phyloP scores from a whole-genome alignment of 2,113 vertebrate species.

The Blennius ocellaris region DNA sequence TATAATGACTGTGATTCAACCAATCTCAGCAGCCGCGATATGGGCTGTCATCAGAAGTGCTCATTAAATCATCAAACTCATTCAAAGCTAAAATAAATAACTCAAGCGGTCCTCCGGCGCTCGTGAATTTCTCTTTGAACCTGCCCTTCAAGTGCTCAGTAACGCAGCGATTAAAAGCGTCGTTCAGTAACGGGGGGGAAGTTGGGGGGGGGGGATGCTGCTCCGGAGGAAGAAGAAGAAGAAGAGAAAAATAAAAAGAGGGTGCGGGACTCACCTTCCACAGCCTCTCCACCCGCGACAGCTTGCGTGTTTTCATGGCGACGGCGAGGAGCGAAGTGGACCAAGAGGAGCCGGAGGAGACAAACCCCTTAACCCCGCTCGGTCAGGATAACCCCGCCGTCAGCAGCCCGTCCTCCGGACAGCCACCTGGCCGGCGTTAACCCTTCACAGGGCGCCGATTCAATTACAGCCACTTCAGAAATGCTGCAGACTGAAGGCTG shows the following conservation, averaged over 20 bases:
- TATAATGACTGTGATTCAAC: constrained; percentile 24
- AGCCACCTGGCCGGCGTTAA: constrained; percentile 80
- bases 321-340: constrained; percentile 50
- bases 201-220: not conserved
- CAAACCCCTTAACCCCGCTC: constrained; percentile 87
- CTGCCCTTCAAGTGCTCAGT: constrained; percentile 17
- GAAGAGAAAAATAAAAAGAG: too few relatives aligned
- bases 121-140: constrained; percentile 43
- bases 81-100: constrained; percentile 59
- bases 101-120: constrained; percentile 29
- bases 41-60: constrained; percentile 41
- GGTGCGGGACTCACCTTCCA: constrained; percentile 88
- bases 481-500: too few relatives aligned
- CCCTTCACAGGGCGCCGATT: too few relatives aligned
- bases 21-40: constrained; percentile 26
- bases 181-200: constrained; percentile 18
- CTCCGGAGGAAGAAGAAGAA: too few relatives aligned
- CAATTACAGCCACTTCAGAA: too few relatives aligned
- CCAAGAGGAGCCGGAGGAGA: constrained; percentile 66
- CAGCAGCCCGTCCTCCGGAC: constrained; percentile 82
- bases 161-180: constrained; percentile 39
- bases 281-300: constrained; percentile 87
- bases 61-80: constrained; percentile 59
- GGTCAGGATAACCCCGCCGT: constrained; percentile 83
- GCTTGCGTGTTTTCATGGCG: constrained; percentile 87